Evolutionary conservation across 2,113 vertebrate genomes (phyloP).

Genomic region (Phodopus roborovskii): DNA sequence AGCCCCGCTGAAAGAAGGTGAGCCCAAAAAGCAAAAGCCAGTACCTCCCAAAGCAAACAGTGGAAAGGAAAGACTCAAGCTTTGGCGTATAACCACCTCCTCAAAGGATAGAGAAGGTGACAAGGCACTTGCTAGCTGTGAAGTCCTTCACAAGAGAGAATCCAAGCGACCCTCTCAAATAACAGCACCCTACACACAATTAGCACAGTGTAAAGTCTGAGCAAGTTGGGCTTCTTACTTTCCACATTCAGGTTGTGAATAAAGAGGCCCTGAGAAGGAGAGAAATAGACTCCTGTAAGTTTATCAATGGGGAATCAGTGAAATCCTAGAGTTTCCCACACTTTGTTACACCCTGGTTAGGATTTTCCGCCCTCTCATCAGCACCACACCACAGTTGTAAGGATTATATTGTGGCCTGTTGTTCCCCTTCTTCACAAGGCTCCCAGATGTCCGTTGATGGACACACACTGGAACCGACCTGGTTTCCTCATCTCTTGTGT

Average conservation of each 20-base stretch:
- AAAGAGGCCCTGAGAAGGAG: slow-evolving; percentile 72
- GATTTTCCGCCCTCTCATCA: slow-evolving; percentile 56
- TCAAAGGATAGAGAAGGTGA: slow-evolving; percentile 64
- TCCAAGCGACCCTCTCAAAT: slow-evolving; percentile 69
- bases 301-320: slow-evolving; percentile 80
- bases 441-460: slow-evolving; percentile 67
- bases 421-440: slow-evolving; percentile 62
- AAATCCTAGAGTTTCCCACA: slow-evolving; percentile 83
- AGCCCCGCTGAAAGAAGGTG: slow-evolving; percentile 46
- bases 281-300: slow-evolving; percentile 79
- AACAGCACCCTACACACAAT: slow-evolving; percentile 74
- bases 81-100: slow-evolving; percentile 59
- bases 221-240: slow-evolving; percentile 77
- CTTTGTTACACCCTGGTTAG: slow-evolving; percentile 68
- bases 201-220: slow-evolving; percentile 69
- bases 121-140: slow-evolving; percentile 25
- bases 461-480: slow-evolving; percentile 51
- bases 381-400: slow-evolving; percentile 59
- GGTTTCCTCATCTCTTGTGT: slow-evolving; percentile 77
- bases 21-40: slow-evolving; percentile 59
- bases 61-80: slow-evolving; percentile 65
- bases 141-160: slow-evolving; percentile 70
- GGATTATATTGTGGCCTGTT: slow-evolving; percentile 75
- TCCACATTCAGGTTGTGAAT: slow-evolving; percentile 77
- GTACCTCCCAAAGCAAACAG: slow-evolving; percentile 53